Conservation (phyloP, 2,888 invertebrate species). For the Mechanitis messenoides region DNA sequence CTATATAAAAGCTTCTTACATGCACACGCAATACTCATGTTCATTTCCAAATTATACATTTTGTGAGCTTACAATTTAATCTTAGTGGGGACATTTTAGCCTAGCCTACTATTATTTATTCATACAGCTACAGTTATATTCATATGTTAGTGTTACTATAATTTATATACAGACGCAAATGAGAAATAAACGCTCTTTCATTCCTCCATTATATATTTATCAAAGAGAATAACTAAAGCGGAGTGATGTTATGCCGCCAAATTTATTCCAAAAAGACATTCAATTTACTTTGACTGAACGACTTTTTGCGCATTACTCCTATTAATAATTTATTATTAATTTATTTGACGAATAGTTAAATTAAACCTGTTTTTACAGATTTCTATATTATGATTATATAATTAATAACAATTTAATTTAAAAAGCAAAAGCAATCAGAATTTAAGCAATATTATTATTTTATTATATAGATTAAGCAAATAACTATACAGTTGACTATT, state of each 20-base stretch:
- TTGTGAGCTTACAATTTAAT: neutral
- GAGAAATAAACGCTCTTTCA: conserved; percentile 16
- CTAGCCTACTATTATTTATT: conserved; percentile 3
- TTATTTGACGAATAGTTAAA: too few species aligned
- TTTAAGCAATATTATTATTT: too few species aligned
- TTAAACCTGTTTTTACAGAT: too few species aligned
- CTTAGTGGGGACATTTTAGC: neutral
- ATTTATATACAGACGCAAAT: conserved; percentile 7
- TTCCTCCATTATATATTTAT: conserved; percentile 16
- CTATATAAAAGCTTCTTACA: neutral
- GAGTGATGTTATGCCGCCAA: conserved; percentile 12
- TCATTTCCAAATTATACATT: neutral
- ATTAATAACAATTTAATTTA: too few species aligned
- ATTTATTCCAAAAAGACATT: conserved; percentile 4
- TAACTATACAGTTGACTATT: neutral
- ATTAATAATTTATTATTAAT: neutral
- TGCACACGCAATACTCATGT: neutral
- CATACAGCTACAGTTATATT: neutral
- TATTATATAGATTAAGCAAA: too few species aligned
- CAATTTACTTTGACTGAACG: neutral
- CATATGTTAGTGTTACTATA: conserved; percentile 4
- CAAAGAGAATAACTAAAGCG: conserved; percentile 22
- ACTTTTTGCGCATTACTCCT: neutral
- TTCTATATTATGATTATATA: too few species aligned
- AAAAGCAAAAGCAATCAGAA: too few species aligned